Evolutionary conservation across 2,113 vertebrate genomes (phyloP).

Genomic region (Aegithalos caudatus): DNA sequence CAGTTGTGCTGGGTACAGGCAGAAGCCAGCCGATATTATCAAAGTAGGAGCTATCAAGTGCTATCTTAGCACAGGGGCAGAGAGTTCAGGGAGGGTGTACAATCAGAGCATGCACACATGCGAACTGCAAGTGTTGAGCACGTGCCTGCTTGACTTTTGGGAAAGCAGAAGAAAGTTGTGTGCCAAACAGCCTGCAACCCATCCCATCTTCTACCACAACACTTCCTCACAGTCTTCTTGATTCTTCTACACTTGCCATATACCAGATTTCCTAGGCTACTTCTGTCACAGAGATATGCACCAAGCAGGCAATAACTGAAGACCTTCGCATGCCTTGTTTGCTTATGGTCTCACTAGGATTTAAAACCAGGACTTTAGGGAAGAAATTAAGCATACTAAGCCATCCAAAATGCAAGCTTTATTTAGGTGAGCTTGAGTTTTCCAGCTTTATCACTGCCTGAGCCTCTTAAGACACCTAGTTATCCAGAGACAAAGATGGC

Average conservation of each 20-base stretch:
- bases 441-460: neutral
- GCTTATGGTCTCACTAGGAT: neutral
- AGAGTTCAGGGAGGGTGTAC: neutral
- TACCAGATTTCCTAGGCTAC: neutral
- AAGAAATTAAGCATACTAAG: neutral
- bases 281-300: neutral
- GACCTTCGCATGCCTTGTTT: neutral
- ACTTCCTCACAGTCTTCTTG: neutral
- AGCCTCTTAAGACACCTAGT: slow-evolving; percentile 18
- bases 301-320: neutral
- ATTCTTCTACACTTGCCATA: neutral
- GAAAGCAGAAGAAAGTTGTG: neutral
- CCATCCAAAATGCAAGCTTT: neutral
- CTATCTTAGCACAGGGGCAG: neutral
- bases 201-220: neutral
- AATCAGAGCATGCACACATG: rapidly evolving
- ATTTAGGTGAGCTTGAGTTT: neutral
- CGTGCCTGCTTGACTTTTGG: neutral
- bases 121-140: neutral
- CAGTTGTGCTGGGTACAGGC: neutral
- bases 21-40: neutral
- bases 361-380: neutral
- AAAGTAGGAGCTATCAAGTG: neutral
- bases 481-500: neutral
- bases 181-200: neutral